A percentile compares a stretch with the other conserved stretches of the same genome.
Evolutionary conservation across 2,797 vertebrate species (phyloP).

Genomic region (Acanthiza pusilla): DNA sequence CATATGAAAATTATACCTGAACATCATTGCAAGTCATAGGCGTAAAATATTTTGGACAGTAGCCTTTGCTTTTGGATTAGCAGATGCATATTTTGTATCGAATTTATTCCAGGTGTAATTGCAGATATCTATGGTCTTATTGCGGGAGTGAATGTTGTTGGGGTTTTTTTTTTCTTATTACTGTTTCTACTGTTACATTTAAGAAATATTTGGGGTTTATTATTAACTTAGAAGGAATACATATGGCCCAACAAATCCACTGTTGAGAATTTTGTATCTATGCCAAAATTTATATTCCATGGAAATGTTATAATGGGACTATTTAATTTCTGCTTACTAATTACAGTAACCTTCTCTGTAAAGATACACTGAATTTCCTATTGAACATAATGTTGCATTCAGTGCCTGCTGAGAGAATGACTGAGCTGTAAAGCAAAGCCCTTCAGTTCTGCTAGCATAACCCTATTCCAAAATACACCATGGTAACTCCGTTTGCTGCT

Average conservation of each 20-base stretch:
- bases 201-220: background rate
- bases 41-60: background rate
- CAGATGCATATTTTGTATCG: background rate
- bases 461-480: fast-evolving
- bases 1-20: background rate
- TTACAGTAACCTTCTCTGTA: background rate
- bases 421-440: background rate
- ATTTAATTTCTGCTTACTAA: background rate
- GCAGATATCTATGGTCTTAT: background rate
- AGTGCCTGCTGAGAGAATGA: background rate
- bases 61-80: background rate
- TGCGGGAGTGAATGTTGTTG: background rate
- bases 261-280: background rate
- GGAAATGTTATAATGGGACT: background rate
- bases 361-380: background rate
- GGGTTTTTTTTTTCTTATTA: background rate
- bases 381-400: background rate
- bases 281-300: background rate
- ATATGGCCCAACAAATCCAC: background rate
- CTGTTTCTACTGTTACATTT: background rate
- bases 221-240: background rate
- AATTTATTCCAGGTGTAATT: background rate
- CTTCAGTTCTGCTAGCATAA: background rate
- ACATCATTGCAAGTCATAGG: background rate
- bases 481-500: background rate